Evolutionary conservation across 2,113 vertebrate species (phyloP).

Genomic region (Cyanistes caeruleus): DNA sequence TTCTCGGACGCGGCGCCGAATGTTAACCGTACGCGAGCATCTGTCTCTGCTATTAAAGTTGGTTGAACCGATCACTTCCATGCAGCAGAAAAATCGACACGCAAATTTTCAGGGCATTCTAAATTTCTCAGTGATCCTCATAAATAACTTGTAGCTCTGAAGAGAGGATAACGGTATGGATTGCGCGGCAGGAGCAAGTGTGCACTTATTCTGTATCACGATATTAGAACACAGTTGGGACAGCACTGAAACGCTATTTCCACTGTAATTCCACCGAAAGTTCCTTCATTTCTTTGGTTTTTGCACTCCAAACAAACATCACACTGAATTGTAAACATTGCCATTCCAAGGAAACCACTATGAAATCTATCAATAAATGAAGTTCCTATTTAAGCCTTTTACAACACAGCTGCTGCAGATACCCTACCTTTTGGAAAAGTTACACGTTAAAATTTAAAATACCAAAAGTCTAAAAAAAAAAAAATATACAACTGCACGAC

Average conservation of each 20-base stretch:
- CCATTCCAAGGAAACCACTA: not conserved
- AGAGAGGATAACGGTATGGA: not conserved
- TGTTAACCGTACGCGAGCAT: no score
- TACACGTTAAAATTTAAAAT: not conserved
- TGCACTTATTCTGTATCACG: not conserved
- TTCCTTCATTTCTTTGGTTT: not conserved
- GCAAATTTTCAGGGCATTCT: not conserved
- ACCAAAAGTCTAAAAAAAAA: not conserved
- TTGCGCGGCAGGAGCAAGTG: accelerated
- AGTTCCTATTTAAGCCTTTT: not conserved
- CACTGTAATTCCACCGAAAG: not conserved
- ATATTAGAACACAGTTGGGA: not conserved
- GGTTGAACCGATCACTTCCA: not conserved
- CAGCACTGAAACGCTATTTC: not conserved
- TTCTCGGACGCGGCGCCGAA: not conserved
- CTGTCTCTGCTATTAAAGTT: not conserved
- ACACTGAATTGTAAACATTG: not conserved
- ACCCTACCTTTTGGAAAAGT: not conserved
- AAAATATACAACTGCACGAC: not conserved
- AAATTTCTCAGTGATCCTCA: not conserved
- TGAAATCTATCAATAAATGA: not conserved
- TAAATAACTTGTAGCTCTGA: not conserved
- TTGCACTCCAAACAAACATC: not conserved
- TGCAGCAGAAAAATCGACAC: not conserved
- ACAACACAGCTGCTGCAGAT: not conserved